A percentile compares a stretch with the other conserved stretches of the same genome.
Conservation (phyloP, 2,888 invertebrate genomes). For the Anorthoa munda region DNA sequence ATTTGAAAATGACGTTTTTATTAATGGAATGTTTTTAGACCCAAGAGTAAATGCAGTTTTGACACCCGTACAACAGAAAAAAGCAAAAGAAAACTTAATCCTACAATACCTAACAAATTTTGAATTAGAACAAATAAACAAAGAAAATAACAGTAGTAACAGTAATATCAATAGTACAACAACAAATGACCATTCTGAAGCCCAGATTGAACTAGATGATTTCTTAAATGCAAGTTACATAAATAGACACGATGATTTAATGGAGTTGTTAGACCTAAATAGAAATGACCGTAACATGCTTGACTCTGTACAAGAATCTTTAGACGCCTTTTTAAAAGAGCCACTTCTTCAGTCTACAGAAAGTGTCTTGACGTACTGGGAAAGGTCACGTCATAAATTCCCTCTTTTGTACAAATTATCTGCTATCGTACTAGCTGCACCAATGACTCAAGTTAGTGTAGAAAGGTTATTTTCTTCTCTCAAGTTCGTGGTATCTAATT, state of each 20-base stretch:
- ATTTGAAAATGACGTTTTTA: constrained; percentile 1
- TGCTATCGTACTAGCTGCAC: constrained; percentile 31
- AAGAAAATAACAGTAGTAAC: constrained; percentile 6
- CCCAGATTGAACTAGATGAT: constrained; percentile 4
- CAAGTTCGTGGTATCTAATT: constrained; percentile 38
- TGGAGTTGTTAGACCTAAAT: constrained; percentile 4
- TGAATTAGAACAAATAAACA: background rate
- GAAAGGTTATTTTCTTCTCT: no score
- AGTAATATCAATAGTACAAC: constrained; percentile 3
- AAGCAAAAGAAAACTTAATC: constrained; percentile 1
- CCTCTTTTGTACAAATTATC: constrained; percentile 35
- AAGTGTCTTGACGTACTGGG: constrained; percentile 9
- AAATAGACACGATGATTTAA: constrained; percentile 5
- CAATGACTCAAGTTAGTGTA: constrained; percentile 8
- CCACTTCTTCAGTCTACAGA: constrained; percentile 18
- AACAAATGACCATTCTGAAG: constrained; percentile 4
- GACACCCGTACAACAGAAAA: background rate
- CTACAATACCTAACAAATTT: constrained; percentile 4
- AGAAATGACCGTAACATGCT: constrained; percentile 4
- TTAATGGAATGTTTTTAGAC: constrained; percentile 8
- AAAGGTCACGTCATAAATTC: constrained; percentile 25
- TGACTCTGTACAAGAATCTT: constrained; percentile 8
- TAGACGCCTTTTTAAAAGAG: constrained; percentile 5
- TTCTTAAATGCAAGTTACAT: background rate
- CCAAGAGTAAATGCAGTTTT: no score